phyloP scores from a whole-genome alignment of 2,113 vertebrate genomes.

The Labrus mixtus region DNA sequence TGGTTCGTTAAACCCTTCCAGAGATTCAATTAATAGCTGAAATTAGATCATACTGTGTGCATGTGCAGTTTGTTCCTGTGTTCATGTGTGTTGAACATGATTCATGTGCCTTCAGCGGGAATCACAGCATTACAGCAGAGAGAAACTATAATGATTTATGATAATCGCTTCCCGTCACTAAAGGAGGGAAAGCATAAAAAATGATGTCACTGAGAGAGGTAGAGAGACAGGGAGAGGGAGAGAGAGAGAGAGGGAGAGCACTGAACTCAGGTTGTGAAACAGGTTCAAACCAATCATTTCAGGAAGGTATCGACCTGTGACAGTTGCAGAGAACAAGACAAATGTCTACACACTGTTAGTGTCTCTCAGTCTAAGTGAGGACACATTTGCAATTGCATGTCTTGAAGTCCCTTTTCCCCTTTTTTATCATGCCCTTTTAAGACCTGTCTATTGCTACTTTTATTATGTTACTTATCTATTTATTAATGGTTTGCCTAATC shows the following conservation, averaged over 20 bases:
- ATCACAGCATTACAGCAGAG: slow-evolving; percentile 29
- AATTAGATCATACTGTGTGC: slow-evolving; percentile 40
- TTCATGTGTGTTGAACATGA: slow-evolving; percentile 32
- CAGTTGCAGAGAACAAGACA: neutral
- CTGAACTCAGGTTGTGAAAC: neutral
- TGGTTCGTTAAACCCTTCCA: slow-evolving; percentile 59
- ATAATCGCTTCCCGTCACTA: slow-evolving; percentile 54
- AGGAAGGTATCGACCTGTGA: slow-evolving; percentile 9
- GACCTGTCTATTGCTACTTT: too few species aligned
- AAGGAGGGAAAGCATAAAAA: slow-evolving; percentile 37
- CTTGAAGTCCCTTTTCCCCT: too few species aligned
- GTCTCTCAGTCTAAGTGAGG: neutral
- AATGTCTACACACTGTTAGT: neutral
- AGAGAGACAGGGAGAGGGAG: neutral
- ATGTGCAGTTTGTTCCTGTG: neutral
- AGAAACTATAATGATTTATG: slow-evolving; percentile 58
- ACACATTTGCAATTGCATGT: neutral
- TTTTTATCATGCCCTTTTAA: neutral
- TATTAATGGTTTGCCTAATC: too few species aligned
- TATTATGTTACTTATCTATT: too few species aligned
- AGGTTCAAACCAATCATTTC: neutral
- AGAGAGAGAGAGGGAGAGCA: neutral
- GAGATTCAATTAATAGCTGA: slow-evolving; percentile 63
- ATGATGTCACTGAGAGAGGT: slow-evolving; percentile 11
- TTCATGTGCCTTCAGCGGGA: slow-evolving; percentile 56